Conservation (phyloP, 2,888 invertebrate genomes). For the Mythimna lalbum region DNA sequence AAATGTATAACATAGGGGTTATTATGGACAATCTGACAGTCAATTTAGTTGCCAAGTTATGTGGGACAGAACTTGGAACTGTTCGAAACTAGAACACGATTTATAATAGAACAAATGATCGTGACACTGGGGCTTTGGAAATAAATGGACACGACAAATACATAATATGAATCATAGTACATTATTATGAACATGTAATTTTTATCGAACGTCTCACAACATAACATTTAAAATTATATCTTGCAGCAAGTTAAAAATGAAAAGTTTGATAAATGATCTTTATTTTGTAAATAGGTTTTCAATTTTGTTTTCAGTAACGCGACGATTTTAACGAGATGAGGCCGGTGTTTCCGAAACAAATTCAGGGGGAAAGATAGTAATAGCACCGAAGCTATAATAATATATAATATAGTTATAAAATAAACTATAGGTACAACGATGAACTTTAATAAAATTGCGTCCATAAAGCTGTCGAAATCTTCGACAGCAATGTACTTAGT, state of each 20-base stretch:
- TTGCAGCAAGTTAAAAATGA: background rate
- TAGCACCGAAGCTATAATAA: too few species aligned
- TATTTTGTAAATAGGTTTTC: too few species aligned
- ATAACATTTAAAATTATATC: background rate
- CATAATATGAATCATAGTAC: slow-evolving; percentile 1
- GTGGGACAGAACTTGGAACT: slow-evolving; percentile 31
- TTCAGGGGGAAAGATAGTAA: too few species aligned
- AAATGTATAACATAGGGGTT: slow-evolving; percentile 18
- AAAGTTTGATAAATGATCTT: too few species aligned
- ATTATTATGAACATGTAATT: background rate
- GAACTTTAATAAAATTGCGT: slow-evolving; percentile 1
- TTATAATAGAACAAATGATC: slow-evolving; percentile 28
- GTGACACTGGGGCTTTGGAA: slow-evolving; percentile 24
- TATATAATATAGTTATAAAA: too few species aligned
- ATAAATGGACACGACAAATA: slow-evolving; percentile 1
- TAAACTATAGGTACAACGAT: too few species aligned
- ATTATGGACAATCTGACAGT: slow-evolving; percentile 46
- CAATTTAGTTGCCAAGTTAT: slow-evolving; percentile 47
- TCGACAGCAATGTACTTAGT: slow-evolving; percentile 1
- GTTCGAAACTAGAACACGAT: slow-evolving; percentile 31
- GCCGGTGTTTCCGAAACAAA: too few species aligned
- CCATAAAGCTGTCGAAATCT: slow-evolving; percentile 20
- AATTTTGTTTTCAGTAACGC: too few species aligned
- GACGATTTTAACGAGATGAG: too few species aligned
- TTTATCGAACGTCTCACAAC: background rate